Conservation (phyloP, 1,140 invertebrate genomes). For the Magallana angulata region DNA sequence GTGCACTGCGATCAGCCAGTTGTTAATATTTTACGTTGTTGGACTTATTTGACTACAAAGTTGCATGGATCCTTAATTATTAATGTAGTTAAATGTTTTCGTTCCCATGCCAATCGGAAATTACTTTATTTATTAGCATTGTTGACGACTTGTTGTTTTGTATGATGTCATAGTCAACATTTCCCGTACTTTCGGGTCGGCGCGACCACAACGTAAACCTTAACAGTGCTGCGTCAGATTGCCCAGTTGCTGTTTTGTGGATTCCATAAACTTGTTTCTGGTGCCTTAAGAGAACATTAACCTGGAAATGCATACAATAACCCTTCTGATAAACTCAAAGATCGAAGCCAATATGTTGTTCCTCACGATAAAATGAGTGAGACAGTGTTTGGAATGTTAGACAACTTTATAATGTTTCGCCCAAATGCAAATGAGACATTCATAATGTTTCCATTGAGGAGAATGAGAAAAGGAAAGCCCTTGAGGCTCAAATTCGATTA, state of each 20-base stretch:
- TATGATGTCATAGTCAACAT: no score
- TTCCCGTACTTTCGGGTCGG: no score
- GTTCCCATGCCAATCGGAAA: no score
- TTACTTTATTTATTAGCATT: no score
- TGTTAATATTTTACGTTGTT: no score
- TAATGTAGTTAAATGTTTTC: no score
- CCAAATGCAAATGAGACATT: conserved; percentile 64
- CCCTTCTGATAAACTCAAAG: background rate
- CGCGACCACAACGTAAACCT: no score
- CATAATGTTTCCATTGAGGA: conserved; percentile 55
- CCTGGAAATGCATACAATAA: conserved; percentile 1
- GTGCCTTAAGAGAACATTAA: conserved; percentile 30
- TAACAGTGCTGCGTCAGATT: background rate
- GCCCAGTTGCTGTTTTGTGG: conserved; percentile 28
- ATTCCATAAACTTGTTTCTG: conserved; percentile 18
- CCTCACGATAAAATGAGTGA: conserved; percentile 47
- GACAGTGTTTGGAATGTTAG: conserved; percentile 41
- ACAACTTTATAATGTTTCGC: conserved; percentile 44
- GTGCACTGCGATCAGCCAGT: no score
- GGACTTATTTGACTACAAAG: no score
- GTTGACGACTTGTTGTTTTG: no score
- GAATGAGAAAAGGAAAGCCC: conserved; percentile 17
- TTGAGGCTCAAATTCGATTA: no score
- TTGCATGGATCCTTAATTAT: no score
- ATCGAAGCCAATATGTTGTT: background rate